These are phyloP conservation scores for Loris lydekkerianus DNA, from an alignment of 2,797 vertebrate species.

Conservation along the genomic window DNA sequence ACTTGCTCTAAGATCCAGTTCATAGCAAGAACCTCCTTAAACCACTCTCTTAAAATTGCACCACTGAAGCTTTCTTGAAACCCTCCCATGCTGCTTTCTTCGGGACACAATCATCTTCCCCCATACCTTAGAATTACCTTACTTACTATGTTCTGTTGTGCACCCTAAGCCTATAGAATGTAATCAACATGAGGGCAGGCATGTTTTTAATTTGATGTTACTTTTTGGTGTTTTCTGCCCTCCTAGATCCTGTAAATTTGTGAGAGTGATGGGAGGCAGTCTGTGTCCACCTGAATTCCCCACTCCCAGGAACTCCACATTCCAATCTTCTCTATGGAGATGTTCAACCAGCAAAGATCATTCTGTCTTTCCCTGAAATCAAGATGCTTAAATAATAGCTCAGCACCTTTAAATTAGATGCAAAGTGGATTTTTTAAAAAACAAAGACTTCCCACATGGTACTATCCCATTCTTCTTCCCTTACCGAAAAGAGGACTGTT, in stretches of 20 bases:
- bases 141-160: background rate
- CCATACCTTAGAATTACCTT: too few species aligned
- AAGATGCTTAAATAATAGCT: background rate
- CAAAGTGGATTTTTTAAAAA: background rate
- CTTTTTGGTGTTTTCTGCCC: background rate
- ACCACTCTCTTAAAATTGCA: background rate
- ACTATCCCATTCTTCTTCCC: too few species aligned
- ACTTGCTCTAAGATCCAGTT: background rate
- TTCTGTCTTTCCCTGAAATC: background rate
- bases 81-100: rapidly evolving
- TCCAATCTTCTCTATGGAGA: background rate
- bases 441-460: background rate
- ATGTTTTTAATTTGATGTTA: background rate
- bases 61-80: background rate
- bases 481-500: background rate
- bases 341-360: too few species aligned
- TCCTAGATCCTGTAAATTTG: rapidly evolving
- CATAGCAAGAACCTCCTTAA: background rate
- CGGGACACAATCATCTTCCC: rapidly evolving
- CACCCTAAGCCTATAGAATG: too few species aligned
- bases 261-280: too few species aligned
- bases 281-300: background rate
- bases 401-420: background rate
- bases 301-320: too few species aligned
- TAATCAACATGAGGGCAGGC: background rate